phyloP scores from a whole-genome alignment of 2,113 vertebrate genomes.

The Procavia capensis region DNA sequence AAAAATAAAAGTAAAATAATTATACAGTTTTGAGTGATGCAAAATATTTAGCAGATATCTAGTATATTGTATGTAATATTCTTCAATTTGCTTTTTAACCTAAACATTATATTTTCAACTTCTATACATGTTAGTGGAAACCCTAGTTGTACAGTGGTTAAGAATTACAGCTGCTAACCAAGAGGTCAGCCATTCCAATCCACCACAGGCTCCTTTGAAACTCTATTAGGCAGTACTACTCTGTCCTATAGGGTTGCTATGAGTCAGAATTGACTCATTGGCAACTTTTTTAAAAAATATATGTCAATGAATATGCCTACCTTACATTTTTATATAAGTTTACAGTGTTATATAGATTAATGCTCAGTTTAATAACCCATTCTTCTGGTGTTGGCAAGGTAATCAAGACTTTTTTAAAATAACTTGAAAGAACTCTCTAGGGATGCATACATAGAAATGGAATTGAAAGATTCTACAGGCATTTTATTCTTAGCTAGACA shows the following conservation, averaged over 20 bases:
- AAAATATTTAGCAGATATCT: conserved; percentile 29
- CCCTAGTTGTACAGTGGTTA: no score
- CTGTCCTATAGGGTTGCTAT: no score
- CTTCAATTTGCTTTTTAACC: background rate
- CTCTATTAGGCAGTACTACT: no score
- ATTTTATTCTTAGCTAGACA: background rate
- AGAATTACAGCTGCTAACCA: no score
- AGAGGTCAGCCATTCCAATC: no score
- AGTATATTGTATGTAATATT: background rate
- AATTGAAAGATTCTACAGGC: background rate
- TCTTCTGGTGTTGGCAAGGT: background rate
- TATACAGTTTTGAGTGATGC: background rate
- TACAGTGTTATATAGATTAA: background rate
- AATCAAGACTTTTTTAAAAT: background rate
- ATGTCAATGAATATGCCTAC: background rate
- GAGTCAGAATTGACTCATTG: no score
- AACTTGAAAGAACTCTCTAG: background rate
- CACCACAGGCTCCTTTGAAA: no score
- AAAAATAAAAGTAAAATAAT: background rate
- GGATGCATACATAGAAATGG: background rate
- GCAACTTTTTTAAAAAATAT: no score
- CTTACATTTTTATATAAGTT: background rate
- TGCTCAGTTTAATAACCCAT: background rate
- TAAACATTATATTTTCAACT: background rate
- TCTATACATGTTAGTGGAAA: background rate